phyloP scores from a whole-genome alignment of 2,113 vertebrate genomes.

The Etheostoma spectabile region DNA sequence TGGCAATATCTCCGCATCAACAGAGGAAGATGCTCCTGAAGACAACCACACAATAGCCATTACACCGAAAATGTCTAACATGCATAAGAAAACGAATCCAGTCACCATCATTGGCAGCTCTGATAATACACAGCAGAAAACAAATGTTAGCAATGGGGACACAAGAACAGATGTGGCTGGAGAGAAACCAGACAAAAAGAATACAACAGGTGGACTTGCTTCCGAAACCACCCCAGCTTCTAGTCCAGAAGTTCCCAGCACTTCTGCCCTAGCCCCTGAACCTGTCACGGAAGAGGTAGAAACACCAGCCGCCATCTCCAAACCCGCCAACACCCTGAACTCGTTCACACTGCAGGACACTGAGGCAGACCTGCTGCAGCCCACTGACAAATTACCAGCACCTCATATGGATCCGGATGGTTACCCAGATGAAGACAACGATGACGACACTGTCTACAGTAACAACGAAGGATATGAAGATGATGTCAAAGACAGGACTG shows the following conservation, averaged over 20 bases:
- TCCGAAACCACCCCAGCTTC: rapidly evolving
- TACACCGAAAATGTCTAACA: rapidly evolving
- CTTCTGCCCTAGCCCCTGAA: neutral
- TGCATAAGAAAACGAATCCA: rapidly evolving
- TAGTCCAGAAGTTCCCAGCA: neutral
- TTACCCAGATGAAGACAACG: neutral
- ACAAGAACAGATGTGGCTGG: rapidly evolving
- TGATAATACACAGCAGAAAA: rapidly evolving
- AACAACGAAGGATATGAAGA: rapidly evolving
- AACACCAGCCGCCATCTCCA: rapidly evolving
- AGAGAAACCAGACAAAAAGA: rapidly evolving
- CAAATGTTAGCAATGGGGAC: rapidly evolving
- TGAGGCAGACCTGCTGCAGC: neutral
- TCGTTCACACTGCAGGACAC: neutral
- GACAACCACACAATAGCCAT: rapidly evolving
- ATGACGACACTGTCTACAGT: rapidly evolving
- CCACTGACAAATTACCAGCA: rapidly evolving
- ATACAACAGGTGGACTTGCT: neutral
- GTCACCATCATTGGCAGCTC: neutral
- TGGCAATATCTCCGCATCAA: no score
- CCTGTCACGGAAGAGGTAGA: neutral
- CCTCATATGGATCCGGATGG: rapidly evolving
- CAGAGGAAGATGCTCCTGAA: rapidly evolving
- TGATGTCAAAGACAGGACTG: neutral
- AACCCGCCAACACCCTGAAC: neutral